These are phyloP conservation scores for Girardinichthys multiradiatus DNA, from an alignment of 2,113 vertebrate genomes.

Conservation along the genomic window DNA sequence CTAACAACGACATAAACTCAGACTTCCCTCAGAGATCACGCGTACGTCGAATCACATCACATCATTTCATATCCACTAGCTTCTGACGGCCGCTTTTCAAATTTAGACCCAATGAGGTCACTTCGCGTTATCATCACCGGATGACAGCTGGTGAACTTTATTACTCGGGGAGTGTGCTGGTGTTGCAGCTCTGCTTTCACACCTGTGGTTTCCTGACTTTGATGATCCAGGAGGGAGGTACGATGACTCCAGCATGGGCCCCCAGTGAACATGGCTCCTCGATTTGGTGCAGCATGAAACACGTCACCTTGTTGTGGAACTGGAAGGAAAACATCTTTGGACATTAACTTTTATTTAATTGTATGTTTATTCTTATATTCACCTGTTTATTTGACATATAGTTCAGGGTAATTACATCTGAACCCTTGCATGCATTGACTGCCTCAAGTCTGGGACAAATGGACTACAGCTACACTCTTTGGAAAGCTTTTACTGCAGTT, in stretches of 20 bases:
- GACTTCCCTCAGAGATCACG: slow-evolving; percentile 38
- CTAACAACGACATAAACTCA: slow-evolving; percentile 29
- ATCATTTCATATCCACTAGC: slow-evolving; percentile 25
- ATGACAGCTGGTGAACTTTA: slow-evolving; percentile 38
- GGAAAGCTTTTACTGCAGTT: too few relatives aligned
- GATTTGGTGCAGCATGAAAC: slow-evolving; percentile 98
- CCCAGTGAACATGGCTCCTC: slow-evolving; percentile 96
- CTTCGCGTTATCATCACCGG: slow-evolving; percentile 37
- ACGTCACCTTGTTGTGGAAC: slow-evolving; percentile 99
- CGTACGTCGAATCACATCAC: slow-evolving; percentile 56
- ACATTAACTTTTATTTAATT: neutral
- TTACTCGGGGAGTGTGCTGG: slow-evolving; percentile 7
- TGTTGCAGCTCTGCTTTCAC: slow-evolving; percentile 47
- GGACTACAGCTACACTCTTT: too few relatives aligned
- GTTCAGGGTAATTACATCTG: too few relatives aligned
- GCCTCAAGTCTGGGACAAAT: too few relatives aligned
- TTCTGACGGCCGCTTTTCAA: slow-evolving; percentile 42
- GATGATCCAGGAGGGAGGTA: slow-evolving; percentile 99
- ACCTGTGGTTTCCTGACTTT: slow-evolving; percentile 99
- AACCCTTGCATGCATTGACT: too few relatives aligned
- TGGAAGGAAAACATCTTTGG: slow-evolving; percentile 48
- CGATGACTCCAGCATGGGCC: slow-evolving; percentile 94
- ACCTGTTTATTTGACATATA: neutral
- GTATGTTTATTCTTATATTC: neutral
- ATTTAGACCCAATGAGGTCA: slow-evolving; percentile 53